Base-by-base conservation (phyloP, 2,113 vertebrate genomes). In the Theristicus caerulescens region DNA sequence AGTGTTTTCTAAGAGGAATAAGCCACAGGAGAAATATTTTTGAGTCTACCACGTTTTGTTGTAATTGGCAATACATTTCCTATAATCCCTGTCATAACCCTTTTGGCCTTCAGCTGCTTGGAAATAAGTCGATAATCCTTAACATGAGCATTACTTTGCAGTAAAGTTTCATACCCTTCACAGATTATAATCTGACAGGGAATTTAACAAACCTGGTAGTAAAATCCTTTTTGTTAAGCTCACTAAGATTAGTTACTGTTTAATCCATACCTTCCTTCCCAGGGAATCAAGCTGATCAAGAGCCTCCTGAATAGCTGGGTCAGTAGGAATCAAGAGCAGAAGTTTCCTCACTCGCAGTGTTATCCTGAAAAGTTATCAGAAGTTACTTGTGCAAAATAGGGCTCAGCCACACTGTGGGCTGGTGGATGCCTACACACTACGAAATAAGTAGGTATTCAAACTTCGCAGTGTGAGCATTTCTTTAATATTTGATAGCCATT, bases 231-330 rank as follows among this genome's bases (percentile, higher is more conserved):
- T 26, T 54, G 42, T 66, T 62, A 32, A 74, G 5, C 2, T 84
- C 51, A 82, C 17, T 38, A 34, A 40, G 32, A 73, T 34, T 11
- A 84, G n/a, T 40, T 59, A 61, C 4, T 74, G 22, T 55, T 95
- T 57, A 84, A 92, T 29, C n/a, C 88, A 27, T 98, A 98, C 98
- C 98, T 99, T 99, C 85, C 98, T 98, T 85, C 98, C 98, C 58
- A 99, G 91, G 51, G 98, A 98, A 86, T 98, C 98, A 27, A 98
- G 98, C 42, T 98, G 98, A 96, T 99, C 99, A 25, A 99, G 98
- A 72, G 99, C 99, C 93, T 99, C 99, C 94, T 99, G 99, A 94
- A 99, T 99, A 91, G 99, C 99, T 29, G 99, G 99, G 95, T 99
- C 99, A 71, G 99, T 99, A 55, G 99, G 99, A 95, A 99, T 99